Percentiles rank a stretch among this genome's conserved stretches.
Conservation (phyloP, 2,797 vertebrate genomes). For the Trachops cirrhosus region DNA sequence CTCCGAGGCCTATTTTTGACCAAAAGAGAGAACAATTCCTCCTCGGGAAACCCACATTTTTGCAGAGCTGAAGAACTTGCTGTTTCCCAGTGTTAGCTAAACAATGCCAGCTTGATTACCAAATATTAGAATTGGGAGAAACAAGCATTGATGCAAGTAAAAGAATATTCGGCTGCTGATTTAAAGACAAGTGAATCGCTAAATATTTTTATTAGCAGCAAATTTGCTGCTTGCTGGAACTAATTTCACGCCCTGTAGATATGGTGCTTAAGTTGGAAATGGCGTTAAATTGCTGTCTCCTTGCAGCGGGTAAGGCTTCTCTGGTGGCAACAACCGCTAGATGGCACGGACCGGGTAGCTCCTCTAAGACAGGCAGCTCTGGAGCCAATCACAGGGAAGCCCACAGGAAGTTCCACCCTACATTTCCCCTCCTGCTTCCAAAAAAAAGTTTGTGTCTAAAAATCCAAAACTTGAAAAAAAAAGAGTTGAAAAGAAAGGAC, state of each 20-base stretch:
- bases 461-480: neutral
- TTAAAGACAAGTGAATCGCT: constrained; percentile 86
- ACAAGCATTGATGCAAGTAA: constrained; percentile 80
- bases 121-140: constrained; percentile 81
- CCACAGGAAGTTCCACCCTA: constrained; percentile 32
- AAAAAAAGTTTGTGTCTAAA: neutral
- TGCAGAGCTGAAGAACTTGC: constrained; percentile 34
- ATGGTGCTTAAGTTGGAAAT: constrained; percentile 85
- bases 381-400: constrained; percentile 29
- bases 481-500: neutral
- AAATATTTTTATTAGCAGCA: constrained; percentile 89
- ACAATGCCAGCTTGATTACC: constrained; percentile 74
- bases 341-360: constrained; percentile 51
- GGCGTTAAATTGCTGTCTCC: constrained; percentile 86
- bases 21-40: neutral
- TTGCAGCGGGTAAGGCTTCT: constrained; percentile 66
- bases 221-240: constrained; percentile 88
- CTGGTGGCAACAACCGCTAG: constrained; percentile 27
- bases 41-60: constrained; percentile 45
- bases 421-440: neutral
- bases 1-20: neutral
- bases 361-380: constrained; percentile 36
- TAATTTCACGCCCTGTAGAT: constrained; percentile 88
- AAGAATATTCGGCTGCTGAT: constrained; percentile 83
- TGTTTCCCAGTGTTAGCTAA: constrained; percentile 68